Evolutionary conservation across 2,888 invertebrate genomes (phyloP).

Genomic region (Rutpela maculata): DNA sequence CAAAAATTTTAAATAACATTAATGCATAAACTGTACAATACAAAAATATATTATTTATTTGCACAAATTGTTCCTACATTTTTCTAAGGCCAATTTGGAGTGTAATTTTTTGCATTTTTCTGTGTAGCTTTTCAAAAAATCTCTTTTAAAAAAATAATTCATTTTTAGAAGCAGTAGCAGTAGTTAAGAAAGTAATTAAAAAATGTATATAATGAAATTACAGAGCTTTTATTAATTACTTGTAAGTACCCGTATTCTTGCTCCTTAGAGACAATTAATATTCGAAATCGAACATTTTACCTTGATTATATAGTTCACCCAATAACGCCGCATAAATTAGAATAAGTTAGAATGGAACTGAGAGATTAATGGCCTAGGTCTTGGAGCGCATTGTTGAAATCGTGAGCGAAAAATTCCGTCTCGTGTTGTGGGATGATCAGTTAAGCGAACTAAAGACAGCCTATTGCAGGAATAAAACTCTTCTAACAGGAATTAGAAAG

Average conservation of each 20-base stretch:
- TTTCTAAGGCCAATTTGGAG: no score
- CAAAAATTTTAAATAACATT: no score
- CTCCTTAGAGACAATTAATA: not conserved
- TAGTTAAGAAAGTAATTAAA: no score
- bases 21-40: no score
- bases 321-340: constrained; percentile 22
- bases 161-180: no score
- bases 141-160: no score
- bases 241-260: not conserved
- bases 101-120: no score
- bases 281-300: not conserved
- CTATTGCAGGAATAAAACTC: constrained; percentile 30
- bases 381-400: constrained; percentile 37
- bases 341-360: constrained; percentile 16
- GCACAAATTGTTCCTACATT: no score
- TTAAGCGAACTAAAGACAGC: constrained; percentile 25
- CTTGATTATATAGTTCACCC: constrained; percentile 10
- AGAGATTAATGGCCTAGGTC: constrained; percentile 25
- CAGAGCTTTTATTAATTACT: no score
- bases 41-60: no score
- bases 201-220: no score
- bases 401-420: constrained; percentile 51
- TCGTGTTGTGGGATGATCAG: constrained; percentile 53
- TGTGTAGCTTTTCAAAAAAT: no score
- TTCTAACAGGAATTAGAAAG: constrained; percentile 55